Conservation (phyloP, 2,797 vertebrate species). For the Valencia hispanica region DNA sequence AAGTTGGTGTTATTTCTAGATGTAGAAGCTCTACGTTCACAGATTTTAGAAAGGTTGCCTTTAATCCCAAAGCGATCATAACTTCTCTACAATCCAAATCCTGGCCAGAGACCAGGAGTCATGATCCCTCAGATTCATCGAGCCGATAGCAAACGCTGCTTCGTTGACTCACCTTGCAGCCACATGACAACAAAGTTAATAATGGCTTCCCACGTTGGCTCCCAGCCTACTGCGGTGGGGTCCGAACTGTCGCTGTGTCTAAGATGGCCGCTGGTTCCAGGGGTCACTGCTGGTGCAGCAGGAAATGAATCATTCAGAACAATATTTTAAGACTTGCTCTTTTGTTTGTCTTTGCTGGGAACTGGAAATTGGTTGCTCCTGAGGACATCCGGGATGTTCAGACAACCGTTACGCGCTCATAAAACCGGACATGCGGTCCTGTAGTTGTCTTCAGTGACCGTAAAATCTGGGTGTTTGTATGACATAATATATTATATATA, state of each 20-base stretch:
- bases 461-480: background rate
- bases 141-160: background rate
- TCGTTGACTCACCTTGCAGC: conserved; percentile 19
- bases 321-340: conserved; percentile 30
- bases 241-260: background rate
- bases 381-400: conserved; percentile 27
- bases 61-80: too few relatives aligned
- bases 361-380: conserved; percentile 38
- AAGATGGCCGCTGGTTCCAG: conserved; percentile 35
- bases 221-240: background rate
- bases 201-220: conserved; percentile 19
- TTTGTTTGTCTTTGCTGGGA: conserved; percentile 42
- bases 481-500: too few relatives aligned
- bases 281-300: conserved; percentile 28
- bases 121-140: background rate
- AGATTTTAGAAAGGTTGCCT: background rate
- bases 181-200: background rate
- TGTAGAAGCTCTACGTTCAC: background rate
- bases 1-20: background rate
- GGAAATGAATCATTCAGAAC: conserved; percentile 54
- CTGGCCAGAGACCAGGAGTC: background rate
- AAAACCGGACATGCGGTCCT: background rate
- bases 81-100: background rate
- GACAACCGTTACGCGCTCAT: background rate
- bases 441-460: background rate